Evolutionary conservation across 2,888 invertebrate genomes (phyloP).

Genomic region (Eremobia ochroleuca): DNA sequence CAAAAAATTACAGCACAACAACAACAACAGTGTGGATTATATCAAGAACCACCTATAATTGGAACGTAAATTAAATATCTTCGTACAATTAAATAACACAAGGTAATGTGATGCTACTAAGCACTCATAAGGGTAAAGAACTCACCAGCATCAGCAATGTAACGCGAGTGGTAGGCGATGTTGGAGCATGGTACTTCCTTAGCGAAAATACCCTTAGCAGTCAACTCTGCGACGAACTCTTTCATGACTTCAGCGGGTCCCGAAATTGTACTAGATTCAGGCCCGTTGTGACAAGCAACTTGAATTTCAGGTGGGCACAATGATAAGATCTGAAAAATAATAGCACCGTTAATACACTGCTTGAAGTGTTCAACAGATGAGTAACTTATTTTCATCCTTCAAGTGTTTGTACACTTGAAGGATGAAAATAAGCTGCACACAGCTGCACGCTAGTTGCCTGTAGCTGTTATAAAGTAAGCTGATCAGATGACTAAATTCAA

Average conservation of each 20-base stretch:
- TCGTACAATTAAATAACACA: background rate
- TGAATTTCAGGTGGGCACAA: slow-evolving; percentile 91
- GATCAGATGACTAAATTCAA: background rate
- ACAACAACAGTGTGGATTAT: background rate
- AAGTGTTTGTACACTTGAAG: no score
- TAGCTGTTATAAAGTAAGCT: background rate
- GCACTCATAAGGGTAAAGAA: background rate
- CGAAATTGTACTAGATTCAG: slow-evolving; percentile 94
- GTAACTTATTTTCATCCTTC: background rate
- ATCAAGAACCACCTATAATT: background rate
- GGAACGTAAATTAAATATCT: background rate
- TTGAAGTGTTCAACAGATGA: background rate
- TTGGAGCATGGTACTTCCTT: slow-evolving; percentile 92
- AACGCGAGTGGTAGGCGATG: slow-evolving; percentile 96
- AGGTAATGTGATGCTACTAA: background rate
- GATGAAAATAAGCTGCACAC: no score
- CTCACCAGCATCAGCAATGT: slow-evolving; percentile 92
- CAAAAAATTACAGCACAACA: background rate
- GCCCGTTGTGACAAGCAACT: slow-evolving; percentile 95
- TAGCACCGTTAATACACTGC: no score
- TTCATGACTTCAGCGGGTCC: slow-evolving; percentile 93
- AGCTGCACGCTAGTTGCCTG: background rate
- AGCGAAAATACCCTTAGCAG: slow-evolving; percentile 78
- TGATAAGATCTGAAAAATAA: slow-evolving; percentile 69
- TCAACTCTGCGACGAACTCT: slow-evolving; percentile 89